Conservation (phyloP, 2,888 invertebrate genomes). For the Nycteola revayana region DNA sequence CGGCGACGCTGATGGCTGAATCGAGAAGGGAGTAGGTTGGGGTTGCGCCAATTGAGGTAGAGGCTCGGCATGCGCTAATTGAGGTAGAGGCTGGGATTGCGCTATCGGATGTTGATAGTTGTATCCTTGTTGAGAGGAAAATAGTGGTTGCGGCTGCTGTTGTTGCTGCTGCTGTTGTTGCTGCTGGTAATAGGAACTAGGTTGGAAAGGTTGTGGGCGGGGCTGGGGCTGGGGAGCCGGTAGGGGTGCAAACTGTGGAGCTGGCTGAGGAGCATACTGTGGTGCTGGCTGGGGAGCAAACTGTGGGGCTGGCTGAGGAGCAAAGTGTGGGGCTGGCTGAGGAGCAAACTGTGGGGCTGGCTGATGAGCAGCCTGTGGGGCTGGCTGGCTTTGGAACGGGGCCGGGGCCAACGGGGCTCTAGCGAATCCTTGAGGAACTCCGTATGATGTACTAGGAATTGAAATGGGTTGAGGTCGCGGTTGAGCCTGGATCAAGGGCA, state of each 20-base stretch:
- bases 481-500: slow-evolving; percentile 18
- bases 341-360: slow-evolving; percentile 21
- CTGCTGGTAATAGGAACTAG: slow-evolving; percentile 15
- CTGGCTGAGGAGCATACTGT: slow-evolving; percentile 23
- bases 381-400: slow-evolving; percentile 6
- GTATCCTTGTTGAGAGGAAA: slow-evolving; percentile 20
- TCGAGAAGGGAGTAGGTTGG: slow-evolving; percentile 31
- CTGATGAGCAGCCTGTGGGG: slow-evolving; percentile 20
- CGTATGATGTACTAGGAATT: slow-evolving; percentile 24
- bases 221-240: slow-evolving; percentile 24
- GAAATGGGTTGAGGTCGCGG: slow-evolving; percentile 23
- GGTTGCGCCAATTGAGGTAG: slow-evolving; percentile 7
- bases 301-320: slow-evolving; percentile 18
- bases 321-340: slow-evolving; percentile 26
- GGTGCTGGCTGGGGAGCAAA: slow-evolving; percentile 2
- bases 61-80: slow-evolving; percentile 18
- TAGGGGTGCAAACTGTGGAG: slow-evolving; percentile 24
- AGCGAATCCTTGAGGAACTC: slow-evolving; percentile 15
- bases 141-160: slow-evolving; percentile 14
- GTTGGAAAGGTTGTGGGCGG: slow-evolving; percentile 14
- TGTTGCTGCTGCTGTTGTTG: slow-evolving; percentile 10
- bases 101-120: slow-evolving; percentile 31
- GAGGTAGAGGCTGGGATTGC: slow-evolving; percentile 16
- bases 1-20: slow-evolving; percentile 32
- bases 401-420: slow-evolving; percentile 12